Evolutionary conservation across 2,797 vertebrate species (phyloP), one percentile per base, ranked within the genome.

Genomic region (Acanthiza pusilla): DNA sequence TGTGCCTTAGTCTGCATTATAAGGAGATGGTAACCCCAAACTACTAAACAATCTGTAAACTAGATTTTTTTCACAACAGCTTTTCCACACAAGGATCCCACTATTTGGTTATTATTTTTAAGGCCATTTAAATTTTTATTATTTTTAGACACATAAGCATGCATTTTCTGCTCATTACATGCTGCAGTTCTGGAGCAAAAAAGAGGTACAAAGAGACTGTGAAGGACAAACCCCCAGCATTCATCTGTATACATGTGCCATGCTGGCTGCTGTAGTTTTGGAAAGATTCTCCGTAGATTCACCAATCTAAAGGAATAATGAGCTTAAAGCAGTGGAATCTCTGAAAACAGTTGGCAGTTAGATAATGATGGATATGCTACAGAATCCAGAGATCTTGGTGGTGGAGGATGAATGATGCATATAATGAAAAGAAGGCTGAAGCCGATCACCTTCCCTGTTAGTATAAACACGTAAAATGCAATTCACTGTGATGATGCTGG

Each of bases 221-320:
- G 94, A 97, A 97, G 95, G 96, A 97, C 94, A 97, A 96, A 93
- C 92, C 95, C 67, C 23, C 80, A 95, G 84, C 94, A 95, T 98
- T 98, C 97, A 97, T 98, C 97, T 97, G 94, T 95, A 92, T 74
- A 96, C 90, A 94, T 81, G 84, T 94, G 91, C 96, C 95, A 89
- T 97, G 96, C 96, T 97, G 97, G 74, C 96, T 96, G 94, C 96
- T 96, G 89, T 73, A 91, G 95, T 94, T 96, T 95, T 93, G 87
- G 94, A 97, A 94, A 96, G 97, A 96, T 89, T 92, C 83, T 96
- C 96, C 96, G 93, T 92, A 95, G 92, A 89, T 96, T 97, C 93
- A 93, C 94, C 95, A 97, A 93, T 96, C 48, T 73, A 88, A 97
- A 91, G 95, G 98, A 97, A 98, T 98, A 98, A 98, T 98, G 98